Evolutionary conservation across 2,888 invertebrate genomes (phyloP).

Genomic region (Habrosyne pyritoides): DNA sequence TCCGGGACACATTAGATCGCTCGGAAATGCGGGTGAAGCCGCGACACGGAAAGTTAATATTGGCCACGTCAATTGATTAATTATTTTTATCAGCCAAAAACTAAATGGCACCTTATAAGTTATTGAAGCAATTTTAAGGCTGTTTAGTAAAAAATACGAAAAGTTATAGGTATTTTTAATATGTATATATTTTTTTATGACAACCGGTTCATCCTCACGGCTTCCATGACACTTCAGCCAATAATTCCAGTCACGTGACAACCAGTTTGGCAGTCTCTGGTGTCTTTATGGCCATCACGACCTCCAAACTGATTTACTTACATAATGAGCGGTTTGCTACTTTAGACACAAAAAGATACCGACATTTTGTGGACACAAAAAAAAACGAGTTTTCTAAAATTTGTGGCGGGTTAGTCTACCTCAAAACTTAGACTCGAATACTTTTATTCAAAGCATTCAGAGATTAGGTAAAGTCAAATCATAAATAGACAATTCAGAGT

Average conservation of each 20-base stretch:
- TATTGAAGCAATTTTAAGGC: too few relatives aligned
- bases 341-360: slow-evolving; percentile 25
- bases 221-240: neutral
- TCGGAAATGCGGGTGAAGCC: too few relatives aligned
- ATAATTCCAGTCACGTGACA: neutral
- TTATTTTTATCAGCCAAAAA: too few relatives aligned
- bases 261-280: slow-evolving; percentile 10
- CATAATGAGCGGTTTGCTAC: slow-evolving; percentile 15
- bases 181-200: neutral
- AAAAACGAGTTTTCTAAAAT: neutral
- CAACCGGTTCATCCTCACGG: neutral
- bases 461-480: too few relatives aligned
- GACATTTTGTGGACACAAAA: slow-evolving; percentile 10
- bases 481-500: too few relatives aligned
- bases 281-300: slow-evolving; percentile 11
- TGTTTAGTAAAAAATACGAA: neutral
- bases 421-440: too few relatives aligned
- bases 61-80: too few relatives aligned
- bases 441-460: too few relatives aligned
- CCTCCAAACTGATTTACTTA: slow-evolving; percentile 23
- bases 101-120: too few relatives aligned
- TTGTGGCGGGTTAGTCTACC: too few relatives aligned
- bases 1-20: too few relatives aligned
- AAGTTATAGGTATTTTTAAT: neutral
- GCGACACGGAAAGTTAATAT: too few relatives aligned